Evolutionary conservation across 2,888 invertebrate genomes (phyloP).

Genomic region (Lepidochrysops patricia): DNA sequence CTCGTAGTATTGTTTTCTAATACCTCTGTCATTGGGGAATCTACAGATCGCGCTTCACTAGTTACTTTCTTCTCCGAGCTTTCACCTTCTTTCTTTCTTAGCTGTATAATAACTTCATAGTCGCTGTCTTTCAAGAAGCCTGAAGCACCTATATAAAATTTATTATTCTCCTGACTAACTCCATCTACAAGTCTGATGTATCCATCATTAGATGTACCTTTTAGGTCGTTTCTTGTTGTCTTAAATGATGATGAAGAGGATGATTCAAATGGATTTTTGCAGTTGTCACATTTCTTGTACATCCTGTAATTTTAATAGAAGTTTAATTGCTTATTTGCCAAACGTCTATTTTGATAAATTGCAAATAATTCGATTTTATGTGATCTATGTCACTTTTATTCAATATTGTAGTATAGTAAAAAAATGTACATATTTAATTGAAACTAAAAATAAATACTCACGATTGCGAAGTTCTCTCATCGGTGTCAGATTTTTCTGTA

Average conservation of each 20-base stretch:
- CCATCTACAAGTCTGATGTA: constrained; percentile 47
- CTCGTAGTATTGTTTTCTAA: background rate
- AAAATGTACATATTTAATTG: too few species aligned
- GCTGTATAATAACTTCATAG: constrained; percentile 62
- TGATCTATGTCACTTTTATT: too few species aligned
- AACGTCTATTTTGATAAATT: too few species aligned
- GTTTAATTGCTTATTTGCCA: too few species aligned
- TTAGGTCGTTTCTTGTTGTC: constrained; percentile 38
- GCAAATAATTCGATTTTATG: too few species aligned
- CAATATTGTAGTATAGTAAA: too few species aligned
- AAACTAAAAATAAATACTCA: too few species aligned
- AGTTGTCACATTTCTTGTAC: constrained; percentile 14
- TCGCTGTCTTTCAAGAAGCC: constrained; percentile 52
- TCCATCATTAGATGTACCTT: constrained; percentile 32
- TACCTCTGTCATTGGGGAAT: background rate
- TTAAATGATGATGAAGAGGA: constrained; percentile 44
- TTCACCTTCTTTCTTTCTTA: constrained; percentile 48
- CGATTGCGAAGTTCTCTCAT: background rate
- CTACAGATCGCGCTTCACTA: background rate
- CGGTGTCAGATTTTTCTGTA: background rate
- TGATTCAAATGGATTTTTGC: constrained; percentile 29
- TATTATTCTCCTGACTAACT: constrained; percentile 43
- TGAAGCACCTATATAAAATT: constrained; percentile 57
- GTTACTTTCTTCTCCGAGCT: constrained; percentile 5
- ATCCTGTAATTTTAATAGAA: background rate